Evolutionary conservation across 2,797 vertebrate species (phyloP).

Genomic region (Steatocranus sp.): DNA sequence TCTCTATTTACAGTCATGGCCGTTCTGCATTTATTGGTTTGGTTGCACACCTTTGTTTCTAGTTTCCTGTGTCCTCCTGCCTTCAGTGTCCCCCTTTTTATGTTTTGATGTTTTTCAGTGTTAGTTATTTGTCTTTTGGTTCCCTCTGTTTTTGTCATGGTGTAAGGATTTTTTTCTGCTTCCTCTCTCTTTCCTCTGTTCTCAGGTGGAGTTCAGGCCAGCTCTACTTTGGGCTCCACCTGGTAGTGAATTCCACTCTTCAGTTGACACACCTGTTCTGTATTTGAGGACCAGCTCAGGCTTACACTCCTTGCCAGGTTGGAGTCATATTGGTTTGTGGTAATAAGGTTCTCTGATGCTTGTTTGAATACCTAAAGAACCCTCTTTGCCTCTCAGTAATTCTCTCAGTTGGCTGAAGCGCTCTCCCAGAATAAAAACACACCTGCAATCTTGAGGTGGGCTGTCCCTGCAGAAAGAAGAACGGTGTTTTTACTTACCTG

Average conservation of each 20-base stretch:
- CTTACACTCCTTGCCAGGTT: not conserved
- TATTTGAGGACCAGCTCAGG: not conserved
- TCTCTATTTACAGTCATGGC: not conserved
- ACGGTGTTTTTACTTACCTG: not conserved
- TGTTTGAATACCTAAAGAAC: not conserved
- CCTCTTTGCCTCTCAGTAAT: not conserved
- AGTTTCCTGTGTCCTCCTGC: not conserved
- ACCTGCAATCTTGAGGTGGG: not conserved
- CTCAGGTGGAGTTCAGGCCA: accelerated
- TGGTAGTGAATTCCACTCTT: not conserved
- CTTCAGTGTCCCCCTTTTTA: not conserved
- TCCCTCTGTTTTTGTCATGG: not conserved
- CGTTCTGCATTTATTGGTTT: not conserved
- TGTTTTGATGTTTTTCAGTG: not conserved
- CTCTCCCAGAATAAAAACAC: not conserved
- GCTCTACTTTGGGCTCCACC: not conserved
- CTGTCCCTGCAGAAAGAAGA: not conserved
- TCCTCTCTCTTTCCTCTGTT: not conserved
- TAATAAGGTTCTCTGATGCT: not conserved
- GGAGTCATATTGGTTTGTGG: not conserved
- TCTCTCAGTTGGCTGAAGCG: not conserved
- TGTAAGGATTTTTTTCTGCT: not conserved
- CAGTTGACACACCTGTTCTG: not conserved
- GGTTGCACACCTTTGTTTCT: not conserved
- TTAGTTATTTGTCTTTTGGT: not conserved